Evolutionary conservation across 2,888 invertebrate species (phyloP), one percentile per base, ranked within the genome.

Genomic region (Acleris holmiana): DNA sequence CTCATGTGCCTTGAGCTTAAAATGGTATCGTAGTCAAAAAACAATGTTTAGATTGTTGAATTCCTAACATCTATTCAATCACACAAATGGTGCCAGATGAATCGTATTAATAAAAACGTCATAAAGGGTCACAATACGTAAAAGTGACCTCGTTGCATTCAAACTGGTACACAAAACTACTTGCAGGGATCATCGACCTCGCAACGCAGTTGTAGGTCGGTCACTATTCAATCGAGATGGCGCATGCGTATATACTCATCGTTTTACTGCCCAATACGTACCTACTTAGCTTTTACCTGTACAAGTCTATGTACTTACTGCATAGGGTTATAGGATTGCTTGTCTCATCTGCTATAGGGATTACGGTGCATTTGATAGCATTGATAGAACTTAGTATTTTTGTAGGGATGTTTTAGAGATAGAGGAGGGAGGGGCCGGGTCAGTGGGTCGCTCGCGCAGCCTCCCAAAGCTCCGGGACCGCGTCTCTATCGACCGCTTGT

Each of bases 401-500:
- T 66, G 55, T 67, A 62, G 58, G 49, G 69, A 67, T 75, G 77
- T 76, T 75, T 78, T 77, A 74, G 73, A 72, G 68, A 78, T 17
- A 44, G 35, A 1, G 71, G 73, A 73, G 71, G 70, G 69, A 75
- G 74, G 75, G 86, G 84, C 87, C 85, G 90, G 94, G 94, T 94
- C 94, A 94, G 93, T 94, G 94, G 94, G 94, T 94, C 94, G 94
- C 84, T 84, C 93, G 93, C 93, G 92, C 93, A 93, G 93, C 90
- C 88, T 93, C 91, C 89, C 79, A 77, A 80, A 83, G 83, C 82
- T 82, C 80, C 83, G 86, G 84, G 85, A 86, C 87, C 19, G 91
- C 89, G 87, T 84, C 91, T 91, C 80, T 93, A 93, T 93, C 89
- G 93, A 93, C 88, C 93, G 92, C 83, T 75, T 81, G 82, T 71